phyloP scores from a whole-genome alignment of 1,140 invertebrate genomes.

The Drosophila sp. region DNA sequence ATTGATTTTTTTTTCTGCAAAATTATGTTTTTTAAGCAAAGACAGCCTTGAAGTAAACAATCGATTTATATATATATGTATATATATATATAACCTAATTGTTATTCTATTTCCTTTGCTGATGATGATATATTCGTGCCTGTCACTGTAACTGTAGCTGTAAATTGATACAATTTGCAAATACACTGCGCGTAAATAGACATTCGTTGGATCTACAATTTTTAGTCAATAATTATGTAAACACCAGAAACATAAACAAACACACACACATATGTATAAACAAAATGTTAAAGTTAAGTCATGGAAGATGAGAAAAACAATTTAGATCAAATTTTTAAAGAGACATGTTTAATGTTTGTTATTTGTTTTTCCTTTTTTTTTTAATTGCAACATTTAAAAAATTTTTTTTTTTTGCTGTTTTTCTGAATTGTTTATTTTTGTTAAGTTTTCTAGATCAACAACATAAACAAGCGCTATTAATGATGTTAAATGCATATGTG shows the following conservation, averaged over 20 bases:
- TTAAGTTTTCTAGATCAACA: constrained; percentile 41
- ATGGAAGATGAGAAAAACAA: constrained; percentile 25
- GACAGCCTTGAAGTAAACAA: no score
- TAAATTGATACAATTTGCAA: constrained; percentile 18
- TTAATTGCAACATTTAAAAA: background rate
- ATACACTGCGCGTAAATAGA: constrained; percentile 60
- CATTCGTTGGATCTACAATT: constrained; percentile 80
- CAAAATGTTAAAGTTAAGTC: constrained; percentile 36
- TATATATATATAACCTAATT: constrained; percentile 30
- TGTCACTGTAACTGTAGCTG: constrained; percentile 23
- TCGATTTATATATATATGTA: background rate
- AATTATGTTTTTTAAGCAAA: no score
- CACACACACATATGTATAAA: constrained; percentile 16
- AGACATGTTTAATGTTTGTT: constrained; percentile 49
- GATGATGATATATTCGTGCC: constrained; percentile 33
- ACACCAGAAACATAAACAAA: constrained; percentile 29
- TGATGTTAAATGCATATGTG: constrained; percentile 41
- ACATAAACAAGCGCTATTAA: constrained; percentile 22
- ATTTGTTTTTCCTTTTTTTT: constrained; percentile 34
- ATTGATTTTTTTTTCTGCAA: no score
- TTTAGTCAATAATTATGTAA: constrained; percentile 75
- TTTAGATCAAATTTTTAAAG: constrained; percentile 45
- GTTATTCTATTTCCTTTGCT: constrained; percentile 48
- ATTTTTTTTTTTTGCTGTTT: constrained; percentile 37
- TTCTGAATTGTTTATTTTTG: constrained; percentile 34